Evolutionary conservation across 1,140 invertebrate species (phyloP).

Genomic region (Adoxophyes honmai): DNA sequence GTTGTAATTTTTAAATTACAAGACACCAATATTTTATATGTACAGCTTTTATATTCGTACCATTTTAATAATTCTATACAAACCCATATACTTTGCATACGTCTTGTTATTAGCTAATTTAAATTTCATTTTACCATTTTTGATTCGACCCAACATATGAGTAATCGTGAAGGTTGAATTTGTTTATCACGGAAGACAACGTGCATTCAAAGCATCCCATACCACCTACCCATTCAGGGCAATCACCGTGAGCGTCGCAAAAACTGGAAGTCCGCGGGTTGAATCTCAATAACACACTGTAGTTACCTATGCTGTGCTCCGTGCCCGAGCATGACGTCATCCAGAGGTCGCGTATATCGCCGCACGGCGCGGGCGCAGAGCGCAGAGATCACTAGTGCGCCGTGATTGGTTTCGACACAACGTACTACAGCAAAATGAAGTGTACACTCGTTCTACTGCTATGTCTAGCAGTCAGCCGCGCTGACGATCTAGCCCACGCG

Average conservation of each 20-base stretch:
- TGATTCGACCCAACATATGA: neutral
- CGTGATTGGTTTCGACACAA: constrained; percentile 47
- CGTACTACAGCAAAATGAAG: constrained; percentile 52
- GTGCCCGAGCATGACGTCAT: constrained; percentile 54
- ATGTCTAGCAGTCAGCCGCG: constrained; percentile 37
- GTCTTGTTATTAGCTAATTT: too few species aligned
- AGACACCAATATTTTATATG: too few species aligned
- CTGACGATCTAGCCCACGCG: constrained; percentile 58
- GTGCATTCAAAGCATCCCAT: constrained; percentile 27
- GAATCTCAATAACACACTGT: constrained; percentile 57
- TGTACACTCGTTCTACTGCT: constrained; percentile 40
- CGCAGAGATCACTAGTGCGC: constrained; percentile 62
- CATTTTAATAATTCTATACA: too few species aligned
- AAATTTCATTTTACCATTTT: too few species aligned
- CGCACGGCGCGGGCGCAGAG: constrained; percentile 31
- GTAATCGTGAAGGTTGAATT: constrained; percentile 36
- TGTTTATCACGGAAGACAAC: constrained; percentile 37
- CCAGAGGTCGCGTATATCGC: constrained; percentile 62
- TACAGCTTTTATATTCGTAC: too few species aligned
- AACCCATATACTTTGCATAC: too few species aligned
- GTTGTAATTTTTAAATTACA: too few species aligned
- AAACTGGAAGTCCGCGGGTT: constrained; percentile 57
- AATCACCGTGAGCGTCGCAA: constrained; percentile 36
- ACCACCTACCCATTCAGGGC: constrained; percentile 45
- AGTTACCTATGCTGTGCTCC: constrained; percentile 26